Conservation (phyloP, 2,888 invertebrate genomes). For the Rhyacophila evoluta region DNA sequence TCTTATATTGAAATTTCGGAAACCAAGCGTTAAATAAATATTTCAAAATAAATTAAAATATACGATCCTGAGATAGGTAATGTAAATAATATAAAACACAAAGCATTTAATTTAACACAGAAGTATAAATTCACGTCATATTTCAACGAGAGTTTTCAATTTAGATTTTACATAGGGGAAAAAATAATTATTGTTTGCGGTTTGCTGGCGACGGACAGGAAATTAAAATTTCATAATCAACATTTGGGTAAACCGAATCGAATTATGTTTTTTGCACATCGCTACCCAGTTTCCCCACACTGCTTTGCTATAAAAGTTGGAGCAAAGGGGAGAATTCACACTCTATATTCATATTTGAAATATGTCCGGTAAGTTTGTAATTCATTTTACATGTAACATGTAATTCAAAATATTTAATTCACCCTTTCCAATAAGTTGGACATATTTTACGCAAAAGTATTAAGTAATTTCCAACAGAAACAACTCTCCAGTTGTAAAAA, state of each 20-base stretch:
- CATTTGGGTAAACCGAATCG: conserved; percentile 41
- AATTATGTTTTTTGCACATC: conserved; percentile 29
- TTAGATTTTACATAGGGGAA: background rate
- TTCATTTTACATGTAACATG: no score
- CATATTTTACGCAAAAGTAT: no score
- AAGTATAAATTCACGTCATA: conserved; percentile 6
- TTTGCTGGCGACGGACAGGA: conserved; percentile 43
- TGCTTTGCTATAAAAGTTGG: background rate
- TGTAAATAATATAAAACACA: background rate
- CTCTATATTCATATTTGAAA: background rate
- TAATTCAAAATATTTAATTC: no score
- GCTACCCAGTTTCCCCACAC: conserved; percentile 23
- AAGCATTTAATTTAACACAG: conserved; percentile 10
- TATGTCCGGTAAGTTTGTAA: background rate
- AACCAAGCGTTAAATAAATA: background rate
- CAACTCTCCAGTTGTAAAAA: no score
- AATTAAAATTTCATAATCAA: conserved; percentile 54
- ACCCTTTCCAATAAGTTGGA: no score
- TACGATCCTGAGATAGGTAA: background rate
- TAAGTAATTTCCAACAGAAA: no score
- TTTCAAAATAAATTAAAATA: background rate
- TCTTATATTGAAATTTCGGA: no score
- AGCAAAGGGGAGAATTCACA: background rate
- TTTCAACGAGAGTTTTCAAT: conserved; percentile 29
- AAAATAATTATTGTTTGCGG: conserved; percentile 45